Conservation (phyloP, 1,140 invertebrate species). For the Magallana ariakensis region DNA sequence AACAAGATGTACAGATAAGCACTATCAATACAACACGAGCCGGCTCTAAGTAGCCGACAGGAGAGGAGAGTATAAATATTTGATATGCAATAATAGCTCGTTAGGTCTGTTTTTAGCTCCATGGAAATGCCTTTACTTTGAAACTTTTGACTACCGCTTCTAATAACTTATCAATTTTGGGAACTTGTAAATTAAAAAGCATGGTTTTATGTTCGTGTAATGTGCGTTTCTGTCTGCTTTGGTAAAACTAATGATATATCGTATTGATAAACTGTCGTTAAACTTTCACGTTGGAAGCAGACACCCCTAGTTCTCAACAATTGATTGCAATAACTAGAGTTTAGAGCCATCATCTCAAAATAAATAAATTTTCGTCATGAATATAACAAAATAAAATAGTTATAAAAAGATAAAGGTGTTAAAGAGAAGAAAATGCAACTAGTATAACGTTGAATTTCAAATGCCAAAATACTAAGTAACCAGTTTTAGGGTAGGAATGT, state of each 20-base stretch:
- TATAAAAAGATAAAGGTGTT: too few species aligned
- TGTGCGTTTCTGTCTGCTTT: background rate
- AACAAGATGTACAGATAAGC: background rate
- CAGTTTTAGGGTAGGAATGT: too few species aligned
- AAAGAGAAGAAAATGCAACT: too few species aligned
- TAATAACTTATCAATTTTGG: background rate
- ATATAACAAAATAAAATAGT: too few species aligned
- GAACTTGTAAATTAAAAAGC: conserved; percentile 4
- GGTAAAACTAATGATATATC: background rate
- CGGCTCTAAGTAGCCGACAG: background rate
- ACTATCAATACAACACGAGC: background rate
- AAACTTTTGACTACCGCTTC: background rate
- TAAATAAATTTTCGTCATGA: too few species aligned
- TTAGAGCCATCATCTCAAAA: too few species aligned
- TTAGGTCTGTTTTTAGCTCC: background rate
- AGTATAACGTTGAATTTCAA: too few species aligned
- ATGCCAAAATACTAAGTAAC: too few species aligned
- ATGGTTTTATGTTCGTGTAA: background rate
- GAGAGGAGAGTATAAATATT: background rate
- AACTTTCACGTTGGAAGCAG: background rate
- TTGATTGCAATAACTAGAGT: too few species aligned
- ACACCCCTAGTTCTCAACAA: too few species aligned
- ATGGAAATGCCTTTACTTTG: background rate
- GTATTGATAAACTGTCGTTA: background rate
- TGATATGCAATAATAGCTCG: conserved; percentile 27